Evolutionary conservation across 2,113 vertebrate genomes (phyloP).

Genomic region (Alligator sinensis): DNA sequence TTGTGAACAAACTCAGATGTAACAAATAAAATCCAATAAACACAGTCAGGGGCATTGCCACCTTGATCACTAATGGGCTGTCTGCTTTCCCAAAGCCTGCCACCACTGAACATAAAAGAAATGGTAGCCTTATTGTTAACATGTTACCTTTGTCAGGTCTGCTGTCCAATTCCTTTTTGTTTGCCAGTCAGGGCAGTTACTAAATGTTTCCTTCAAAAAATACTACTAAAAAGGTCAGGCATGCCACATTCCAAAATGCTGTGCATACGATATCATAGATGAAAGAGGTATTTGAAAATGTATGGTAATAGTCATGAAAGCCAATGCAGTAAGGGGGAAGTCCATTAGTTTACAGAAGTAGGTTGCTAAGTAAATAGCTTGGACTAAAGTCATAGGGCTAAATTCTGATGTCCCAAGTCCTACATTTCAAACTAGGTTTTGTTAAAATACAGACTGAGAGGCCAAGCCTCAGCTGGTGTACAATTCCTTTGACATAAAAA

Average conservation of each 20-base stretch:
- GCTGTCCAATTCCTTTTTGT: not conserved
- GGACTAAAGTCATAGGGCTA: not conserved
- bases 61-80: rapidly evolving
- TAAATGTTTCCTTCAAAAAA: not conserved
- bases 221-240: not conserved
- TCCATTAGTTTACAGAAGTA: not conserved
- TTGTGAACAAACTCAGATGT: not conserved
- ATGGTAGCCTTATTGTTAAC: not conserved
- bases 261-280: not conserved
- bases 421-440: not conserved
- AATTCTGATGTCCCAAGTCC: not conserved
- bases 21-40: not conserved
- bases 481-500: not conserved
- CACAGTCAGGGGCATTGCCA: not conserved
- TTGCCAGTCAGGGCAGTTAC: not conserved
- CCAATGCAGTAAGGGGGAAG: not conserved
- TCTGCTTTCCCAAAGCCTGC: not conserved
- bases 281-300: not conserved
- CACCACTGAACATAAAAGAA: not conserved
- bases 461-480: not conserved
- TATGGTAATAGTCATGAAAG: not conserved
- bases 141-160: not conserved
- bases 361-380: not conserved
- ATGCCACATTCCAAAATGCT: too few species aligned
- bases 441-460: not conserved